Percentiles rank a stretch among this genome's conserved stretches.
Evolutionary conservation across 2,888 invertebrate genomes (phyloP).

Genomic region (Aspidiotus rigidus): DNA sequence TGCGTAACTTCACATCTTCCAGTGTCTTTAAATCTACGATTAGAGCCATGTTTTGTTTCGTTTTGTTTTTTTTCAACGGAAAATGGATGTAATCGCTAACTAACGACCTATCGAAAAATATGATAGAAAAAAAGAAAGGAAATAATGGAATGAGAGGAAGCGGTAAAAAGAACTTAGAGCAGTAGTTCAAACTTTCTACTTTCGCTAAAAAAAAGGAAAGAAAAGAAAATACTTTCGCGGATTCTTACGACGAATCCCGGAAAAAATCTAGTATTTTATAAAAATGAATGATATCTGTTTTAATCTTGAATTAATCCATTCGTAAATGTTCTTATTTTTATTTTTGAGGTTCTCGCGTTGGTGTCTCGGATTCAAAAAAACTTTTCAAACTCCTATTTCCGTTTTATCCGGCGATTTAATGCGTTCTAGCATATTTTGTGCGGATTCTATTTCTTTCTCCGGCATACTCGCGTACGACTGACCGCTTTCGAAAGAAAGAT

Average conservation of each 20-base stretch:
- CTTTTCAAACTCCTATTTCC: no score
- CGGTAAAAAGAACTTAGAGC: background rate
- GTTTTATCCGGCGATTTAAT: no score
- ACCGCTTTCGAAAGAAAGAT: no score
- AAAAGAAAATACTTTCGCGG: background rate
- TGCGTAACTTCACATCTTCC: constrained; percentile 19
- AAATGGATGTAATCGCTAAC: constrained; percentile 32
- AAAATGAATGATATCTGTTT: no score
- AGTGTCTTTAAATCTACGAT: constrained; percentile 24
- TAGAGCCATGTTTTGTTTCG: constrained; percentile 24
- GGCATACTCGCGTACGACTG: no score
- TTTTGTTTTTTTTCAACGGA: constrained; percentile 19
- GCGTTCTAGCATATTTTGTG: no score
- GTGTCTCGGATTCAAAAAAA: no score
- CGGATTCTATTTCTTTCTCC: no score
- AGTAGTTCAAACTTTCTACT: background rate
- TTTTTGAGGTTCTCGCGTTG: no score
- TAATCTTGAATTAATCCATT: no score
- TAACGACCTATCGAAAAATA: constrained; percentile 29
- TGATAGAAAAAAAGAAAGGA: constrained; percentile 6
- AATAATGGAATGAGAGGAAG: background rate
- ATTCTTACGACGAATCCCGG: background rate
- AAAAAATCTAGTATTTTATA: no score
- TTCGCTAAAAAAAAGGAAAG: background rate
- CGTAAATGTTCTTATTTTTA: no score